A percentile compares a stretch with the other conserved stretches of the same genome.
Evolutionary conservation across 2,888 invertebrate species (phyloP).

Genomic region (Nymphalis urticae): DNA sequence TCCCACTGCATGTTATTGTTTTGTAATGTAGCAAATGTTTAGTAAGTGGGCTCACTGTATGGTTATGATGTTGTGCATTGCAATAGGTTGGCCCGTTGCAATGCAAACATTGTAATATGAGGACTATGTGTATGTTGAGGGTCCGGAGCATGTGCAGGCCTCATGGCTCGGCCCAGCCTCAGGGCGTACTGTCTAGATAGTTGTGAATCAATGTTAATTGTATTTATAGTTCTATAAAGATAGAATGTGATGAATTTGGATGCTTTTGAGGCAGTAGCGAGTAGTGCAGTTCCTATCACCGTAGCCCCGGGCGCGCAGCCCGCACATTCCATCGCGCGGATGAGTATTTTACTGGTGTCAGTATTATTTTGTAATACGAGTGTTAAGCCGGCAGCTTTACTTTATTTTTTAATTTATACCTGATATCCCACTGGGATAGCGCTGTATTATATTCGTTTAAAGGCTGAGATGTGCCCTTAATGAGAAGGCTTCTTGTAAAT

Average conservation of each 20-base stretch:
- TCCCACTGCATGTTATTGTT: conserved; percentile 66
- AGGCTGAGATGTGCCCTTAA: conserved; percentile 74
- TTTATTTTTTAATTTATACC: conserved; percentile 78
- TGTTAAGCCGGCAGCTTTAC: conserved; percentile 80
- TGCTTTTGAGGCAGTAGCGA: conserved; percentile 60
- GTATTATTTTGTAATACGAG: conserved; percentile 80
- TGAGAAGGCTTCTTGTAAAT: conserved; percentile 79
- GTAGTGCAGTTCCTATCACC: conserved; percentile 67
- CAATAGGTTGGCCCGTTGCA: not conserved
- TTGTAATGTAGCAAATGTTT: conserved; percentile 64
- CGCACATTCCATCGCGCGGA: conserved; percentile 76
- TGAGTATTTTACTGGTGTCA: conserved; percentile 79
- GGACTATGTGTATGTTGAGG: conserved; percentile 34
- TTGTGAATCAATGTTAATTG: conserved; percentile 75
- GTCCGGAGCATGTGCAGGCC: conserved; percentile 43
- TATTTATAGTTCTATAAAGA: conserved; percentile 74
- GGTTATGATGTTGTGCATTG: conserved; percentile 7
- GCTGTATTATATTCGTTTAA: conserved; percentile 80
- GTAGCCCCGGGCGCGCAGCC: conserved; percentile 55
- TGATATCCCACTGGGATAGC: conserved; percentile 78
- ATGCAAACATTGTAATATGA: conserved; percentile 17
- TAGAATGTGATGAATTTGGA: conserved; percentile 72
- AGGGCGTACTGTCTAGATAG: conserved; percentile 52
- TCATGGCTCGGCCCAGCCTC: conserved; percentile 41
- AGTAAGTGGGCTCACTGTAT: conserved; percentile 36